Base-by-base conservation (phyloP, 2,113 vertebrate genomes). In the Bubo bubo region DNA sequence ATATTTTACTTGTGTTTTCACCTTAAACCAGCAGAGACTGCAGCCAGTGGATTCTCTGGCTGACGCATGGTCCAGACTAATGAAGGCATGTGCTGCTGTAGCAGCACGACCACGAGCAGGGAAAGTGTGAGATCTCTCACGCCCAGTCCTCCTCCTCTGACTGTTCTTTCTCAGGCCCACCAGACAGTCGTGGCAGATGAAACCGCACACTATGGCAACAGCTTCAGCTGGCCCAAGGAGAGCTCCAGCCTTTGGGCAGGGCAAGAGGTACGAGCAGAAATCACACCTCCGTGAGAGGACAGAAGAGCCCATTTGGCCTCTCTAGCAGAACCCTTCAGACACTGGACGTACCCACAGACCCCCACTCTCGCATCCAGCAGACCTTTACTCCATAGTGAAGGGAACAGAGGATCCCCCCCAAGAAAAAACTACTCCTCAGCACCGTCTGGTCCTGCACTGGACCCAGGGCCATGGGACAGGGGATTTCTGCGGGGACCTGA, bases 91-190 rank as follows among this genome's bases (percentile, higher is more conserved):
- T 0, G 27, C 53, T 68, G 53, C 62, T 77, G 85, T 2, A 66
- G 37, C n/a, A 64, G 62, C 62, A 15, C 3, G 20, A 64, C 27
- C 30, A 21, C 0, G 24, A 85, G 77, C 64, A 82, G 39, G 49
- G 16, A 6, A 43, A 52, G 22, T 6, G 28, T 7, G 16, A 50
- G 70, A 27, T 41, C 19, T 41, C 19, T 32, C 37, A 50, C 0
- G 0, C n/a, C 55, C 56, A 68, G 27, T 41, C 52, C 50, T 84
- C 63, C 52, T 80, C 13, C 50, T 7, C 1, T 1, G 8, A 50
- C 64, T 6, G 1, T 9, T 70, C 0, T 0, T 45, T 58, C 73
- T 60, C 8, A 1, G 28, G 55, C 8, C 49, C 62, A 73, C n/a
- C 30, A 24, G 23, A 28, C 10, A 5, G 55, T 21, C 4, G 1